Percentiles rank a stretch among this genome's conserved stretches.
These are phyloP conservation scores for Calidris pygmaea DNA, from an alignment of 2,113 vertebrate species.

Conservation along the genomic window DNA sequence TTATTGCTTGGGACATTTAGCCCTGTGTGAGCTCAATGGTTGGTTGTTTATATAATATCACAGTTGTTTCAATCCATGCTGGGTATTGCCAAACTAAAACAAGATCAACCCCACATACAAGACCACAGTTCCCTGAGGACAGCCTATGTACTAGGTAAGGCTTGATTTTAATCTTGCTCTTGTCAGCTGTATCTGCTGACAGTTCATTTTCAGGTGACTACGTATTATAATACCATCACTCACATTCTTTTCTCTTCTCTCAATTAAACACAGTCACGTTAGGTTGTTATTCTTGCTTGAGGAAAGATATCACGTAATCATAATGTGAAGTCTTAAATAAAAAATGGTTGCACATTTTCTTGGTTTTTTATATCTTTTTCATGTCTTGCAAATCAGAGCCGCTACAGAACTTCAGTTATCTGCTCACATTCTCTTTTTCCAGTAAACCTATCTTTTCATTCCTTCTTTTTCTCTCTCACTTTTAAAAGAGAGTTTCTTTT, in stretches of 20 bases:
- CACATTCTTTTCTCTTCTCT: neutral
- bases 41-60: neutral
- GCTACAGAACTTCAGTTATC: neutral
- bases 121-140: neutral
- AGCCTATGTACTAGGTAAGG: neutral
- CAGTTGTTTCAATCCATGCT: neutral
- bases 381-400: neutral
- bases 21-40: neutral
- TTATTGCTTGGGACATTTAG: neutral
- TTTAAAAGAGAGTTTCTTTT: neutral
- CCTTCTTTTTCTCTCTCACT: neutral
- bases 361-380: neutral
- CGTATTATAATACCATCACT: neutral
- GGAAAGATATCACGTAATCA: neutral
- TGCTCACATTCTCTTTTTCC: neutral
- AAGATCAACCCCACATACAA: neutral
- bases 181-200: conserved; percentile 52
- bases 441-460: neutral
- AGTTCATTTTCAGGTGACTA: conserved; percentile 4
- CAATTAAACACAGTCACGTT: neutral
- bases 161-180: conserved; percentile 17
- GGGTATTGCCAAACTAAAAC: neutral
- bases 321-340: neutral
- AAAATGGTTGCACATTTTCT: neutral
- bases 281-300: neutral